These are phyloP conservation scores for Deilephila porcellus DNA, from an alignment of 2,888 invertebrate species.

Conservation along the genomic window DNA sequence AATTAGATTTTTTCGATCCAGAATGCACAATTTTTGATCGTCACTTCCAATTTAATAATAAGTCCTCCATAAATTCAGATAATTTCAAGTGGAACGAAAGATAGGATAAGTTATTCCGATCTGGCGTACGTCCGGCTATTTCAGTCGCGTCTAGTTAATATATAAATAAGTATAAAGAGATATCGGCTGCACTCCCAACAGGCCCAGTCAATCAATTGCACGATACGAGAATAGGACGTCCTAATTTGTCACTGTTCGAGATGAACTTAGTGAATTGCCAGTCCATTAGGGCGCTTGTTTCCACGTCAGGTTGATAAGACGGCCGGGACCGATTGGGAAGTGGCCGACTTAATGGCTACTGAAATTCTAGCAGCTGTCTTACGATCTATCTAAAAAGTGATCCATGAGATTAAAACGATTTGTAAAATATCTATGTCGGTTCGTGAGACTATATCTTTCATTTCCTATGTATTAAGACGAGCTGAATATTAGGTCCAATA, in stretches of 20 bases:
- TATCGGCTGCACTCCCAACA: constrained; percentile 17
- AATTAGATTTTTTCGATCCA: too few relatives aligned
- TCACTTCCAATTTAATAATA: too few relatives aligned
- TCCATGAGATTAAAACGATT: too few relatives aligned
- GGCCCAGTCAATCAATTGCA: constrained; percentile 19
- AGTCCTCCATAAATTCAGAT: neutral
- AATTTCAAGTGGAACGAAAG: neutral
- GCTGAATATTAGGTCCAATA: too few relatives aligned
- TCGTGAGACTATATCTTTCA: too few relatives aligned
- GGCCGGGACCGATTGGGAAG: neutral
- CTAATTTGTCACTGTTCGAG: constrained; percentile 24
- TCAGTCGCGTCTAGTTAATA: constrained; percentile 17
- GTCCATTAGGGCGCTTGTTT: constrained; percentile 1
- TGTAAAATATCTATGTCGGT: too few relatives aligned
- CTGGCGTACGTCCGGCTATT: constrained; percentile 16
- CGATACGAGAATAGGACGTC: constrained; percentile 27
- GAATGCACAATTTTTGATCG: too few relatives aligned
- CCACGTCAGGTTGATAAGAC: constrained; percentile 10
- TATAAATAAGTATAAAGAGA: constrained; percentile 22
- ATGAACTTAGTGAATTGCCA: constrained; percentile 4
- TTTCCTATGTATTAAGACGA: too few relatives aligned
- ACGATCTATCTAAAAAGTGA: neutral
- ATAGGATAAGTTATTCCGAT: neutral
- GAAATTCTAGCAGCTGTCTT: neutral
- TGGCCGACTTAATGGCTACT: neutral